Percentiles rank a stretch among this genome's conserved stretches.
phyloP scores from a whole-genome alignment of 2,797 vertebrate genomes.

The Luscinia megarhynchos region DNA sequence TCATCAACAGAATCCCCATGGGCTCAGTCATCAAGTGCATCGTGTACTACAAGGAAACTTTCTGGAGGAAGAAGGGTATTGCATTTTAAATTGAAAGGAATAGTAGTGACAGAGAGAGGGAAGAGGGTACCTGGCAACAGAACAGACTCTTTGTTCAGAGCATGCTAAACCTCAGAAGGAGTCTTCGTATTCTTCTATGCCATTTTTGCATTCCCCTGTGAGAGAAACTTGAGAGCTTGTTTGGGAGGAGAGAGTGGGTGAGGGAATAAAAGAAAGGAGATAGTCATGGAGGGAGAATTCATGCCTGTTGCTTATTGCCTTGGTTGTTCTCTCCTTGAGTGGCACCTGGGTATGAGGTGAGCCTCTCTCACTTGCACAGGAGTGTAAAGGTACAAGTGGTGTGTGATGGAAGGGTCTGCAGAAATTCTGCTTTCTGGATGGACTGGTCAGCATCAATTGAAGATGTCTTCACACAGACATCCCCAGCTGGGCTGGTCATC shows the following conservation, averaged over 20 bases:
- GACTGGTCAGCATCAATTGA: not conserved
- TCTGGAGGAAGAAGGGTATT: constrained; percentile 94
- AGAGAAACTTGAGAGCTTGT: not conserved
- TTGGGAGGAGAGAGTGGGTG: not conserved
- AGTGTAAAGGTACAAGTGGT: not conserved
- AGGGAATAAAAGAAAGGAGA: not conserved
- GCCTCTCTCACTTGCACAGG: not conserved
- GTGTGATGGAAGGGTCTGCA: not conserved
- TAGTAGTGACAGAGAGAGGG: not conserved
- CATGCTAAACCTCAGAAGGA: not conserved
- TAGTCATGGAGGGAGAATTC: not conserved
- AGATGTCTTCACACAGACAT: not conserved
- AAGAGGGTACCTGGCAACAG: not conserved
- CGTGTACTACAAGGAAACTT: constrained; percentile 95
- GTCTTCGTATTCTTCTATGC: not conserved
- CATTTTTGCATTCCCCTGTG: not conserved
- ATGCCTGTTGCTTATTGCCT: not conserved
- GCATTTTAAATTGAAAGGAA: not conserved
- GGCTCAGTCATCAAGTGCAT: constrained; percentile 98
- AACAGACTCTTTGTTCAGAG: not conserved
- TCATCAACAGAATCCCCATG: constrained; percentile 92
- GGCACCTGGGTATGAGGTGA: not conserved
- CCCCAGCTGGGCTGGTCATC: not conserved
- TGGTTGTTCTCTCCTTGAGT: not conserved
- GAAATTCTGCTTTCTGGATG: not conserved